Evolutionary conservation across 2,888 invertebrate species (phyloP).

Genomic region (Aspidapion aeneum): DNA sequence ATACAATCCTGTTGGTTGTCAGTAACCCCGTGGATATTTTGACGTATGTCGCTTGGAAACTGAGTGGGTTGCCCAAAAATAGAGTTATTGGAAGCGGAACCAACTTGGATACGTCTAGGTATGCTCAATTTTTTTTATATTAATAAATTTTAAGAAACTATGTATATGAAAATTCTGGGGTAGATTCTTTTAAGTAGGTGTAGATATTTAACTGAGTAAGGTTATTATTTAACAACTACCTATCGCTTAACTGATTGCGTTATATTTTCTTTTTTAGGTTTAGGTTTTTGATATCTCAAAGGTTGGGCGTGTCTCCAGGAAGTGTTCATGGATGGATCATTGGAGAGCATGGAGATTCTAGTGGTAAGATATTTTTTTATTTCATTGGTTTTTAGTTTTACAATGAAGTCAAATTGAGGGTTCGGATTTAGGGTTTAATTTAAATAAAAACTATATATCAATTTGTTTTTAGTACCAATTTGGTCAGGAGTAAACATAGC

Average conservation of each 20-base stretch:
- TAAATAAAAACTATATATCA: too few species aligned
- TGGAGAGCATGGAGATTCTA: conserved; percentile 85
- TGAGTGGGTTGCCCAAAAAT: conserved; percentile 84
- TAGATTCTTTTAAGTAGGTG: too few species aligned
- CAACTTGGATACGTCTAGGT: conserved; percentile 87
- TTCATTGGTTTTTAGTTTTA: too few species aligned
- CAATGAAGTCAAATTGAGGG: too few species aligned
- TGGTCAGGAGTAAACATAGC: conserved; percentile 94
- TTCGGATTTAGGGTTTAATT: too few species aligned
- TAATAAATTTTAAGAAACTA: too few species aligned
- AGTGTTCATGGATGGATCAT: conserved; percentile 92
- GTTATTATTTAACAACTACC: too few species aligned
- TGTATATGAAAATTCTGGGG: too few species aligned
- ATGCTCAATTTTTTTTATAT: too few species aligned
- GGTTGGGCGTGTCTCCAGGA: conserved; percentile 74
- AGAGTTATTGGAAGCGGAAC: conserved; percentile 89
- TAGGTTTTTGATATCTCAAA: conserved; percentile 82
- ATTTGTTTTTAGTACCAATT: conserved; percentile 67
- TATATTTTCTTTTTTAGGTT: too few species aligned
- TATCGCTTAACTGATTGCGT: too few species aligned
- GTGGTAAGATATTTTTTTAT: conserved; percentile 38
- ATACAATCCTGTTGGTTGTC: conserved; percentile 81
- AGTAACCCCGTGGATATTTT: conserved; percentile 92
- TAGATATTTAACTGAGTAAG: too few species aligned
- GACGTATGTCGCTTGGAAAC: conserved; percentile 93